Evolutionary conservation across 2,113 vertebrate genomes (phyloP), one percentile per base, ranked within the genome.

Genomic region (Xiphophorus maculatus): DNA sequence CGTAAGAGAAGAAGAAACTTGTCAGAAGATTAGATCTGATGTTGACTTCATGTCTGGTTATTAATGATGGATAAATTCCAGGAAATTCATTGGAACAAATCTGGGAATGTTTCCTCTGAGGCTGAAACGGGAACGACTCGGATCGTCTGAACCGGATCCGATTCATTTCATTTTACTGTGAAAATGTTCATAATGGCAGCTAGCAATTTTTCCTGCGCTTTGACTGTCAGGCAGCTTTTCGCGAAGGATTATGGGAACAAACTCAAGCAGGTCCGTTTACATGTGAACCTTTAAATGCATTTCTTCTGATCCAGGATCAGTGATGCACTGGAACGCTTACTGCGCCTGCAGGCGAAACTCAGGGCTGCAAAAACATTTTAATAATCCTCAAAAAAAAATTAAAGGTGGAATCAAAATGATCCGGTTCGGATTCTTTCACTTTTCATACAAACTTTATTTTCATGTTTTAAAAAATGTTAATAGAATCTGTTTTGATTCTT

Each of bases 261-360:
- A 51, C 48, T 51, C 48, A 8, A 25, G 48, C 48, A 51, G 19
- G 25, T 51, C 48, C 6, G 19, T 51, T 51, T 8, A 51, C 5
- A 51, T 51, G 4, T 9, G 48, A 51, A 22, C 48, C 25, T 51
- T 22, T 25, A 6, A 51, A 51, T 51, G 48, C 19, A 51, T 22
- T 19, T 51, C 1, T 4, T 51, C 5, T 42, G 19, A 51, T 51
- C 48, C 15, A 51, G 15, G 14, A 42, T 15, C 48, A 51, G 48
- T 25, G 25, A 6, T 25, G 48, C 15, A 51, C 15, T 19, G 48
- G 15, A 35, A 22, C 1, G 22, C 19, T 51, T 17, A 17, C 32
- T 58, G 61, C 15, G 68, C 73, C 79, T 81, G 63, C 73, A 81
- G 79, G 79, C 79, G 7, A 29, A 4, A 51, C 73, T 76, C 37